Conservation (phyloP, 2,888 invertebrate genomes). For the Himalopsyche anomala region DNA sequence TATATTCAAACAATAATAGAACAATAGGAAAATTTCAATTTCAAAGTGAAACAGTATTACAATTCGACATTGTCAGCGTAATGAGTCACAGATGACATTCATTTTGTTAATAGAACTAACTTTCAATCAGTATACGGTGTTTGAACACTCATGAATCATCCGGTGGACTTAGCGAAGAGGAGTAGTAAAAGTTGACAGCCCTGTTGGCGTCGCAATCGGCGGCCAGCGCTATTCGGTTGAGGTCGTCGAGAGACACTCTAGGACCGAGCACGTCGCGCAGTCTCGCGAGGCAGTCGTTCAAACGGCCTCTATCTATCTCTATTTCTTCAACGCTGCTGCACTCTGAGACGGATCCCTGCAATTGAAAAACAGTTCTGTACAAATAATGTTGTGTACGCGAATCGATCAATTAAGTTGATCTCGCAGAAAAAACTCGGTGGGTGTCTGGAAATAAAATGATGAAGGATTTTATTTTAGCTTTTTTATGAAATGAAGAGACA, state of each 20-base stretch:
- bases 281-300: constrained; percentile 74
- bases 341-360: constrained; percentile 67
- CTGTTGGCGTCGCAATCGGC: constrained; percentile 79
- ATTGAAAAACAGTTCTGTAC: constrained; percentile 43
- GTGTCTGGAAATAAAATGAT: no score
- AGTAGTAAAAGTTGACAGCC: constrained; percentile 78
- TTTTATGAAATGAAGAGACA: no score
- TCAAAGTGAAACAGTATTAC: neutral
- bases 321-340: constrained; percentile 69
- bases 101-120: neutral
- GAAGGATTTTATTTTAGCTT: no score
- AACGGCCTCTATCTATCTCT: constrained; percentile 69
- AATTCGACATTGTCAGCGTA: neutral
- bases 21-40: neutral
- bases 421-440: no score
- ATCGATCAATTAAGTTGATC: no score
- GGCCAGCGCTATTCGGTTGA: constrained; percentile 76
- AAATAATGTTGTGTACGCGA: no score
- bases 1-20: neutral
- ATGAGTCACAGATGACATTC: neutral
- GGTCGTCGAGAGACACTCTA: constrained; percentile 73
- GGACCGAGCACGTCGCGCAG: constrained; percentile 77
- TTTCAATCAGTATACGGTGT: neutral
- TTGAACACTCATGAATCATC: constrained; percentile 50
- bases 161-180: constrained; percentile 22